A percentile compares a stretch with the other conserved stretches of the same genome.
Evolutionary conservation across 2,888 invertebrate genomes (phyloP).

Genomic region (Mayetiola destructor): DNA sequence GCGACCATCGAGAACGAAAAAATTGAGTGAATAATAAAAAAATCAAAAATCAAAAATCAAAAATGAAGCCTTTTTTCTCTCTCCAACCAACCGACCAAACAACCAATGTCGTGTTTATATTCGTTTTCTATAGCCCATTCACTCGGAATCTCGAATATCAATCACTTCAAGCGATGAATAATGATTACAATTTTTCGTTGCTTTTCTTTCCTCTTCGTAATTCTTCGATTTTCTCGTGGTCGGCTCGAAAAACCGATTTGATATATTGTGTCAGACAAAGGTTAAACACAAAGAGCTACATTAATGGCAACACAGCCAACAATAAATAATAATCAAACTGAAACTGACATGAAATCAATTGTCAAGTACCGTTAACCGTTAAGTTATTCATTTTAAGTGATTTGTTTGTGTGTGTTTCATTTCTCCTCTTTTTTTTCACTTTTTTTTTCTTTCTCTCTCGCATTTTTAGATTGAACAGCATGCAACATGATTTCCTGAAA

Average conservation of each 20-base stretch:
- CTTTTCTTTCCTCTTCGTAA: not conserved
- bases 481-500: not conserved
- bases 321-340: not conserved
- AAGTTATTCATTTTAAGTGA: not conserved
- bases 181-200: no score
- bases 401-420: not conserved
- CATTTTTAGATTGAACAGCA: not conserved
- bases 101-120: not conserved
- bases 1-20: not conserved
- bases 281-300: not conserved
- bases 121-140: not conserved
- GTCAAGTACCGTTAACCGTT: conserved; percentile 8
- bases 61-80: not conserved
- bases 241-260: no score
- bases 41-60: not conserved
- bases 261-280: not conserved
- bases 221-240: no score
- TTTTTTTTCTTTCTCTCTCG: not conserved
- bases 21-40: not conserved
- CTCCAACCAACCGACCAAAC: not conserved
- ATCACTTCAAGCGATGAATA: conserved; percentile 8
- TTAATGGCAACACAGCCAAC: no score
- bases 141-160: no score
- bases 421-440: not conserved
- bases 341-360: conserved; percentile 5